Base-by-base conservation (phyloP, 2,888 invertebrate genomes). In the Vandiemenella viatica region DNA sequence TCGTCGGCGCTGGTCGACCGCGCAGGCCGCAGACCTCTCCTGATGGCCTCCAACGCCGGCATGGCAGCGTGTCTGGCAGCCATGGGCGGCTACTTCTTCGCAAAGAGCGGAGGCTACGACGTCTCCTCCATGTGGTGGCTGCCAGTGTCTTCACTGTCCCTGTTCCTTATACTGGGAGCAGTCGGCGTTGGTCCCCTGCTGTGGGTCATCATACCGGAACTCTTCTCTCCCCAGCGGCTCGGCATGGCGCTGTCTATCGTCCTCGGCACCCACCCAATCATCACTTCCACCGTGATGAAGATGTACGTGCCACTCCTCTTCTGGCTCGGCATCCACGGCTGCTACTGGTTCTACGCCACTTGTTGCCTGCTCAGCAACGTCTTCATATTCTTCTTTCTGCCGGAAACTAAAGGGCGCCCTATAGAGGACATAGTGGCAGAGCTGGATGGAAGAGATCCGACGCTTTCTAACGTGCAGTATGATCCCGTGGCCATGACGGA, bases 351-450 rank as follows among this genome's bases (percentile, higher is more conserved):
- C 4, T 73, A 70, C 51, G 65, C 67, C 0, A 22, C 54, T 0
- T 60, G 63, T 17, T 66, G 67, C 55, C 45, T 66, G 19, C 40
- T 62, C 1, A 63, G 67, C 0, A 58, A 61, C 6, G 26, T 65
- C 48, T 61, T 64, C 32, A 59, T 62, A 44, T 55, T 65, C 37
- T 52, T 65, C 13, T 67, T 63, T 32, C 57, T 71, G 22, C 70
- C 69, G 0, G 71, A 71, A 57, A 71, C 70, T 0, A 68, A 64
- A 56, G 68, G 68, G 17, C 67, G 65, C 55, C 63, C 61, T 46
- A 59, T 64, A 26, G 62, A 63, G 15, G 63, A 67, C 44, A 71
- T 72, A 6, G 65, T 71, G 49, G 61, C 63, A 21, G 49, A 49
- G 32, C 46, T 52, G 18, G 44, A 43, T 18, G 42, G 48, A 8